Conservation (phyloP, 1,140 invertebrate species). For the Scaptomyza pallida region DNA sequence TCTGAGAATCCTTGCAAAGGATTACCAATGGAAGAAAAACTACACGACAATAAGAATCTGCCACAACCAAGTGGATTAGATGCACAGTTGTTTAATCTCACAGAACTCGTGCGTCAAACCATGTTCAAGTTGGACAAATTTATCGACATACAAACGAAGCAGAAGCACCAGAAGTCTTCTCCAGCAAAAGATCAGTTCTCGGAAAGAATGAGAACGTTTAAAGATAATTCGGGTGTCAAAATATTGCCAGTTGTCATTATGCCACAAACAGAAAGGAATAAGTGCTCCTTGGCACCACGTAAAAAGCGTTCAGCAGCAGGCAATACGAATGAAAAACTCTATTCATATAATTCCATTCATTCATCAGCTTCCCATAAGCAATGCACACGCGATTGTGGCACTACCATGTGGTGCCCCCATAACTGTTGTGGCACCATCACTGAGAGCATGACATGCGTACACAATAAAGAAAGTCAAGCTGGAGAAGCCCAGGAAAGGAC, state of each 20-base stretch:
- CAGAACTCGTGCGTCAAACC: constrained; percentile 43
- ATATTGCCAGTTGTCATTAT: constrained; percentile 47
- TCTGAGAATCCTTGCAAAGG: too few species aligned
- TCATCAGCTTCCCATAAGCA: neutral
- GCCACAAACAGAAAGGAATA: neutral
- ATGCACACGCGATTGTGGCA: constrained; percentile 40
- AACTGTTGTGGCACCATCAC: constrained; percentile 8
- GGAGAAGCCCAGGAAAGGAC: neutral
- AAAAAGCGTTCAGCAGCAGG: neutral
- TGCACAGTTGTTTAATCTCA: constrained; percentile 16
- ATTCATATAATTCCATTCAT: too few species aligned
- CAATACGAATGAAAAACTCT: too few species aligned
- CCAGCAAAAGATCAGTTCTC: neutral
- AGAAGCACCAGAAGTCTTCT: neutral
- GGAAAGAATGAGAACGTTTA: too few species aligned
- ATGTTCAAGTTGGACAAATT: constrained; percentile 45
- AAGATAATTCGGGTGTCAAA: constrained; percentile 1
- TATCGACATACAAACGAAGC: constrained; percentile 15
- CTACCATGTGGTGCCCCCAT: constrained; percentile 68
- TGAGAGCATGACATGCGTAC: neutral
- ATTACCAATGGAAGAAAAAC: too few species aligned
- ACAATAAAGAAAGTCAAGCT: neutral
- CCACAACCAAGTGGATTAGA: neutral
- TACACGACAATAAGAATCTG: neutral
- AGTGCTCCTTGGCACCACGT: neutral